Evolutionary conservation across 2,113 vertebrate species (phyloP), one percentile per base, ranked within the genome.

Genomic region (Bos indicus): DNA sequence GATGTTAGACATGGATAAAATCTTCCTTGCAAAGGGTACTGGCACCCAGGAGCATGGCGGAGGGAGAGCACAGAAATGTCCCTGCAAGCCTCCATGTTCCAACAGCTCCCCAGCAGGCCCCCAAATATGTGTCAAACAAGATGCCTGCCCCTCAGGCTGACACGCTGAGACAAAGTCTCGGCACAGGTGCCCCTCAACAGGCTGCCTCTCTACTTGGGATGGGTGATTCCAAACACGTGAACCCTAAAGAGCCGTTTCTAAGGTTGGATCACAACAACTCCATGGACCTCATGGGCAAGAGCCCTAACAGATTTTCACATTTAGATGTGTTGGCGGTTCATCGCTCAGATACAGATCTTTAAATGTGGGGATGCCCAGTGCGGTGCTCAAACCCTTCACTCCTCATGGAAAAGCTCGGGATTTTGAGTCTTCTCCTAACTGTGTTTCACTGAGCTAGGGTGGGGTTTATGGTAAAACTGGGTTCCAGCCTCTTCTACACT

Each of bases 151-250:
- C 14, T 48, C 48, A 64, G 46, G 33, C 48, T 62, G 26, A 23
- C 9, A 28, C 4, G 25, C 71, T 6, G 6, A 48, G 7, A 30
- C 15, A 25, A 71, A 71, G 21, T 43, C 36, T 74, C 0, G 0
- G 17, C 77, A 48, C 19, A 13, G 36, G 43, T 1, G 0, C 2
- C 54, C 23, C 25, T 16, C 54, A 17, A 15, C 28, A 12, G 0
- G 3, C 16, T 11, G n/a, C 71, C 60, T 88, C 46, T 36, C 1
- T 4, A 2, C 67, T 28, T 21, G 25, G 6, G 43, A 9, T 71
- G 77, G 13, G n/a, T n/a, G 52, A 93, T 16, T 36, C 64, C 48
- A 25, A 56, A 21, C 19, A 90, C 0, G 77, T 1, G 15, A 48
- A 28, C 52, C 28, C 52, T 78, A 16, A 33, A 56, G 28, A 51